A percentile compares a stretch with the other conserved stretches of the same genome.
phyloP scores from a whole-genome alignment of 1,140 invertebrate genomes.

The Oncopodura yosiiana region DNA sequence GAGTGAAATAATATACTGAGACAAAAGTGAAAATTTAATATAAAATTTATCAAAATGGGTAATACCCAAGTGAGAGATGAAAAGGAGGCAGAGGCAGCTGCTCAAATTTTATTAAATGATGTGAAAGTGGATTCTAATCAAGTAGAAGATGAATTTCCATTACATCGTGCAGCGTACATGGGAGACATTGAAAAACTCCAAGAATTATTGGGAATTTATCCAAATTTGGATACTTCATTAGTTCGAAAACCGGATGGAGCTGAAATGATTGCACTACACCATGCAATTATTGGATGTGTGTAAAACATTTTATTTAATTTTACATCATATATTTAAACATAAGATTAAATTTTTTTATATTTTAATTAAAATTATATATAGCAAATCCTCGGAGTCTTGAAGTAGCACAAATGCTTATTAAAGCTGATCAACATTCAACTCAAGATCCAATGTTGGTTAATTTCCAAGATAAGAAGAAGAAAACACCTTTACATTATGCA shows the following conservation, averaged over 20 bases:
- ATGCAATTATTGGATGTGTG: conserved; percentile 11
- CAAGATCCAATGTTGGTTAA: background rate
- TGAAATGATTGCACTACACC: conserved; percentile 15
- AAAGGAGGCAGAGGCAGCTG: background rate
- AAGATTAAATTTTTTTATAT: background rate
- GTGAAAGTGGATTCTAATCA: background rate
- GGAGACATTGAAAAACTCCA: conserved; percentile 16
- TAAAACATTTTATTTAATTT: background rate
- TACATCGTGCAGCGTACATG: conserved; percentile 18
- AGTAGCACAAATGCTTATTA: background rate
- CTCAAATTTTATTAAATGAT: conserved; percentile 1
- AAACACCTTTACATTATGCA: conserved; percentile 23
- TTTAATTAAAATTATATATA: conserved; percentile 3
- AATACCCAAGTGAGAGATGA: conserved; percentile 1
- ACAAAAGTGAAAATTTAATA: background rate
- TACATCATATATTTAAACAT: background rate
- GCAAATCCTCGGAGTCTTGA: background rate
- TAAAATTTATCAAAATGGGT: background rate
- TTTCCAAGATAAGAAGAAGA: background rate
- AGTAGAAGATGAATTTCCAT: conserved; percentile 4
- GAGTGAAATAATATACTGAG: too few species aligned
- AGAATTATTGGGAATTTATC: conserved; percentile 3
- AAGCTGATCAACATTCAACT: background rate
- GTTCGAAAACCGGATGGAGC: conserved; percentile 6
- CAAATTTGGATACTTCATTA: background rate